Evolutionary conservation across 2,797 vertebrate species (phyloP), one percentile per base, ranked within the genome.

Genomic region (Heterohyrax brucei): DNA sequence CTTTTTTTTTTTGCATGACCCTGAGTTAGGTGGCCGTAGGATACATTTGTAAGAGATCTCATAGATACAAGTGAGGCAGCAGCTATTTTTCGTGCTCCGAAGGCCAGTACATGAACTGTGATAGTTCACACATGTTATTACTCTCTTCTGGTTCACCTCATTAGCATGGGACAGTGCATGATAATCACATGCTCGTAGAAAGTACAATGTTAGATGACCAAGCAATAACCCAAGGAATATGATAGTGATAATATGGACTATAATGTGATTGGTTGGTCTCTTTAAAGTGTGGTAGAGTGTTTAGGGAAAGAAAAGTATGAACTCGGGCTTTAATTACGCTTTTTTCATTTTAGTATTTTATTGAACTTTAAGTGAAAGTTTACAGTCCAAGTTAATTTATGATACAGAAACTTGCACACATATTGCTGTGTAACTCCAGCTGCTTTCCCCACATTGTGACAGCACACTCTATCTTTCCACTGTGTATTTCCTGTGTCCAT

Each of bases 121-220:
- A 28, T 10, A 70, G 19, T 18, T 53, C 4, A 12, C 28, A 4
- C 13, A 0, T 16, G 13, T 39, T 33, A 30, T 7, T 33, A 9
- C 28, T 83, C 28, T 48, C 62, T 75, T 19, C 21, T 82, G n/a
- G 50, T 28, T 87, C 33, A 16, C 4, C 28, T 26, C 26, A 3
- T 33, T 50, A 73, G 39, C 21, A 26, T n/a, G 9, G 0, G 3
- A 16, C 16, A 26, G 7, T 18, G 1, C 1, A 2, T 48, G 6
- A 48, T n/a, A 44, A 39, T 53, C n/a, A 48, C 7, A 3, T 87
- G 7, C 10, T 56, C 75, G 7, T 5, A 26, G 44, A 64, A 92
- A 26, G 56, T 9, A n/a, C 33, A 30, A 19, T 26, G 68, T 73
- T 77, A 61, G 26, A n/a, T 76, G 30, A 7, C 22, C n/a, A 75